Evolutionary conservation across 2,113 vertebrate species (phyloP).

Genomic region (Mystacornis crossleyi): DNA sequence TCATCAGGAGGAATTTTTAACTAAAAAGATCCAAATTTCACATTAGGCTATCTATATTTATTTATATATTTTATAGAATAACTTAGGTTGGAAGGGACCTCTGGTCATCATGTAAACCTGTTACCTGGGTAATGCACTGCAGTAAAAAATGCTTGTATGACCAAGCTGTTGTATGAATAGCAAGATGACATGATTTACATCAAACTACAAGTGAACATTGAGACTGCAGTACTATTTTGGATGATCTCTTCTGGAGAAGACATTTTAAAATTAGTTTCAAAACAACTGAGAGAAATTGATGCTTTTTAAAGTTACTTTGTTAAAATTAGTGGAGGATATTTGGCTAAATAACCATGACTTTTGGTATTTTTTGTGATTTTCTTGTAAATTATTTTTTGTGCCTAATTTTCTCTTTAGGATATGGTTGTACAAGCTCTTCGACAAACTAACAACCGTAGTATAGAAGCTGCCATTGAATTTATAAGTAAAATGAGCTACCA

Average conservation of each 20-base stretch:
- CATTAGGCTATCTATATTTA: background rate
- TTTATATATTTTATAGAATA: background rate
- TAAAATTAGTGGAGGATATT: background rate
- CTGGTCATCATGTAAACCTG: background rate
- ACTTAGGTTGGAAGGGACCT: background rate
- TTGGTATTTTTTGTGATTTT: background rate
- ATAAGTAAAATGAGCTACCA: slow-evolving; percentile 94
- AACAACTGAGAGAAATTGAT: rapidly evolving
- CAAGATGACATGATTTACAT: background rate
- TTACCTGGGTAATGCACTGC: background rate
- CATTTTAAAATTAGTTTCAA: background rate
- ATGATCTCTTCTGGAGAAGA: background rate
- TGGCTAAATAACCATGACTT: background rate
- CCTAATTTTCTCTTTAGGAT: slow-evolving; percentile 75
- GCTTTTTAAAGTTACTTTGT: background rate
- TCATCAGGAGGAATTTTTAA: background rate
- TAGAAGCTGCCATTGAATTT: slow-evolving; percentile 89
- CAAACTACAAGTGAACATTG: background rate
- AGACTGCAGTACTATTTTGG: background rate
- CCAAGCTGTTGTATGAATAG: background rate
- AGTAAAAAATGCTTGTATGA: background rate
- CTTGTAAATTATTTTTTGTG: background rate
- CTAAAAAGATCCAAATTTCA: background rate
- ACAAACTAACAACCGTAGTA: slow-evolving; percentile 87
- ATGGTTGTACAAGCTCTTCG: slow-evolving; percentile 86